These are phyloP conservation scores for Deladenus siricidicola DNA, from an alignment of 2,888 invertebrate genomes.

Conservation along the genomic window DNA sequence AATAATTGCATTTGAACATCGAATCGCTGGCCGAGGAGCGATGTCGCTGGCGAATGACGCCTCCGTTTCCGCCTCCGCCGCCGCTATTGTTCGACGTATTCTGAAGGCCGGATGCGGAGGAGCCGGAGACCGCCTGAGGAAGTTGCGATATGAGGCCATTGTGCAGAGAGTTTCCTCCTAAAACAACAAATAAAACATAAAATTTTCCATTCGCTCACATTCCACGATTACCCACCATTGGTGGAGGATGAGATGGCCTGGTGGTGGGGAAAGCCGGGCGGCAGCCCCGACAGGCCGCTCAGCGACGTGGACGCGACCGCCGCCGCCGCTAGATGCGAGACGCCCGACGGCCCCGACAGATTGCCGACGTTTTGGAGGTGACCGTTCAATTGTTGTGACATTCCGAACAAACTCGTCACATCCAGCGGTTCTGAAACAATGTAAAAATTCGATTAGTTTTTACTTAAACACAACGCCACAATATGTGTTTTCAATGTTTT, in stretches of 20 bases:
- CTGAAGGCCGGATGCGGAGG: background rate
- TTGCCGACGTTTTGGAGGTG: background rate
- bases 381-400: conserved; percentile 1
- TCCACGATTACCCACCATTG: too few relatives aligned
- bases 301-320: background rate
- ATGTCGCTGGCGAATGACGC: conserved; percentile 8
- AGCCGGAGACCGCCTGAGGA: background rate
- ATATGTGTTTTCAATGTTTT: too few relatives aligned
- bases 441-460: background rate
- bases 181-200: too few relatives aligned
- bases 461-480: background rate
- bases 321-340: background rate
- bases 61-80: background rate
- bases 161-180: background rate
- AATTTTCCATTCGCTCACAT: too few relatives aligned
- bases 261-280: background rate
- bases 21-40: conserved; percentile 20
- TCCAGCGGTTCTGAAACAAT: background rate
- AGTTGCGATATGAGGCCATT: background rate
- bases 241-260: too few relatives aligned
- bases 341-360: too few relatives aligned
- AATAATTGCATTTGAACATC: conserved; percentile 42
- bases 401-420: conserved; percentile 6
- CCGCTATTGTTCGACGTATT: background rate
- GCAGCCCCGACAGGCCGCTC: background rate